Base-by-base conservation (phyloP, 37 sponge, comb jelly and placozoan species). In the Geodia barretti region DNA sequence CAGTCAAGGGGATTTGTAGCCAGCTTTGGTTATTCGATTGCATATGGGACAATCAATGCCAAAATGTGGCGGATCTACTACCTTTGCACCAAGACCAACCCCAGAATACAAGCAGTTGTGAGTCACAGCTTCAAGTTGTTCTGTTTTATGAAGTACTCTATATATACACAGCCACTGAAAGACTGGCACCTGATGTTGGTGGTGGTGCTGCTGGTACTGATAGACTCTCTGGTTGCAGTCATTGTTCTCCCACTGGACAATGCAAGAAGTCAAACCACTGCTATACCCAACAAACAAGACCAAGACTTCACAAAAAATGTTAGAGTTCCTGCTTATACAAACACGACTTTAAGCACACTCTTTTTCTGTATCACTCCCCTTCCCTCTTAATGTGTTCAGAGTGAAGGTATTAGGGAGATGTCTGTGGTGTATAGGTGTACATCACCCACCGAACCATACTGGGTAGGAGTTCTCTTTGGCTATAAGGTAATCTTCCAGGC, bases 11-110 rank as follows among this genome's bases (percentile, higher is more conserved):
- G 26, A 62, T 62, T n/a, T n/a, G 26, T 74, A 29, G 74, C 83
- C 30, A 30, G 74, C 2, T 41, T 82, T 58, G 83, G 77, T 2
- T 84, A 61, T 40, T 68, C 76, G 25, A 70, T 84, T 19, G 68
- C 63, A 39, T 76, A 69, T 84, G 84, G 84, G 28, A 84, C 84
- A 9, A 84, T 84, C 60, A 67, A 75, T 28, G 73, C 84, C 1
- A 84, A 84, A 30, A 84, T 84, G 84, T 84, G 84, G 84, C 39
- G 84, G 30, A 77, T 84, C 20, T 84, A 76, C 62, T 84, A 84
- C 70, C 75, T 84, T 11, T 84, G 75, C 35, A 54, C 59, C 36
- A 76, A 84, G 23, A 70, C 77, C 21, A 84, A 66, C 59, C 76
- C 77, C 0, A 62, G 4, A 23, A 72, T 38, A 4, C 25, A 2